Conservation (phyloP, 2,888 invertebrate genomes). For the Poecilobothrus nobilitatus region DNA sequence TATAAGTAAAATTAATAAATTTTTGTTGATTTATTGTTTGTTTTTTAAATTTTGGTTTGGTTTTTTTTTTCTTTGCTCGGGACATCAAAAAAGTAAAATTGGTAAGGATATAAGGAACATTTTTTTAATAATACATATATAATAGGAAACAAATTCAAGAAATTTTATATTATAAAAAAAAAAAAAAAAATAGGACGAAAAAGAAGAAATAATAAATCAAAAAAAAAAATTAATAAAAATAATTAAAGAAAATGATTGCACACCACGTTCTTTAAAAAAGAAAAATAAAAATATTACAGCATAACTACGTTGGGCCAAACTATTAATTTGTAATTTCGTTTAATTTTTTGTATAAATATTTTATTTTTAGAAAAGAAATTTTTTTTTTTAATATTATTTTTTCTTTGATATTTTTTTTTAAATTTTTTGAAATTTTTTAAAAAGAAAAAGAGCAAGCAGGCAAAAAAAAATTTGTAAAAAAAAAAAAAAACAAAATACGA, state of each 20-base stretch:
- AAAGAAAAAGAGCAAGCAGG: not conserved
- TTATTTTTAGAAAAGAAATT: no score
- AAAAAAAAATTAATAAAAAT: not conserved
- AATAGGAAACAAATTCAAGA: no score
- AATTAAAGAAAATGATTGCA: slow-evolving; percentile 17
- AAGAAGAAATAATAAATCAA: not conserved
- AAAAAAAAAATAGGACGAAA: not conserved
- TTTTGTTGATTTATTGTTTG: no score
- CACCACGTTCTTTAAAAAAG: slow-evolving; percentile 21
- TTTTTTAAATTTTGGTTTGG: no score
- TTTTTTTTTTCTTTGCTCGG: no score
- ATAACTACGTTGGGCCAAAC: slow-evolving; percentile 28
- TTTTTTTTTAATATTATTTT: not conserved
- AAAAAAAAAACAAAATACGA: not conserved
- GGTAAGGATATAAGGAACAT: no score
- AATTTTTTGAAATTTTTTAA: not conserved
- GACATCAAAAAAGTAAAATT: no score
- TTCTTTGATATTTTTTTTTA: not conserved
- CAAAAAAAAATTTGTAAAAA: not conserved
- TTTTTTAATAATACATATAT: no score
- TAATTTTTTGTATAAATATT: slow-evolving; percentile 5
- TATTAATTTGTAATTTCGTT: slow-evolving; percentile 13
- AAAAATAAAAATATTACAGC: slow-evolving; percentile 10
- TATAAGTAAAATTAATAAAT: no score
- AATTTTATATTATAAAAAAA: no score